These are phyloP conservation scores for Tinamus guttatus DNA, from an alignment of 2,113 vertebrate genomes.

Conservation along the genomic window DNA sequence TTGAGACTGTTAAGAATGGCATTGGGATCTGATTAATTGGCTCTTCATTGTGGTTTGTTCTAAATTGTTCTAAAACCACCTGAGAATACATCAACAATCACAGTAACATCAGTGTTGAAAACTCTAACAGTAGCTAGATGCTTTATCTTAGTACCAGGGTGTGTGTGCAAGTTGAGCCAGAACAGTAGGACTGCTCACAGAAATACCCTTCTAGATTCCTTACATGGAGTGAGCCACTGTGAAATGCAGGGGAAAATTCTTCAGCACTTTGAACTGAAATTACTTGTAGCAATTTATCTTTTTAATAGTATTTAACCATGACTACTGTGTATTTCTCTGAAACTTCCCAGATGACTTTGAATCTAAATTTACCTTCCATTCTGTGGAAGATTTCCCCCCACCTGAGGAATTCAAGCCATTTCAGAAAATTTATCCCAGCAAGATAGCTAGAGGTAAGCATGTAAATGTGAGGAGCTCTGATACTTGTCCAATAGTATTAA, in stretches of 20 bases:
- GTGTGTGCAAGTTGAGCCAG: not conserved
- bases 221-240: not conserved
- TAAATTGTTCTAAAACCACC: not conserved
- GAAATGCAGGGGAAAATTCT: not conserved
- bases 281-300: not conserved
- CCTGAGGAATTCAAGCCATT: conserved; percentile 92
- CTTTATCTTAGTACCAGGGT: not conserved
- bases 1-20: not conserved
- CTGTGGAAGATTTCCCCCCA: conserved; percentile 93
- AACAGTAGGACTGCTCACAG: not conserved
- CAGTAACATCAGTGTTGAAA: not conserved
- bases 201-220: not conserved
- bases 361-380: conserved; percentile 97
- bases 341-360: conserved; percentile 91
- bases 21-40: not conserved
- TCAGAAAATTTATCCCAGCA: conserved; percentile 94
- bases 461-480: not conserved
- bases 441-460: conserved; percentile 87
- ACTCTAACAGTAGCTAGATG: not conserved
- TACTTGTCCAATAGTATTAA: not conserved
- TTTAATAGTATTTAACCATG: not conserved
- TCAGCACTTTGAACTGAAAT: not conserved
- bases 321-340: conserved; percentile 13
- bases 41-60: not conserved
- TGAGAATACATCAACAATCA: not conserved